Evolutionary conservation across 2,888 invertebrate species (phyloP).

Genomic region (Leucozona laternaria): DNA sequence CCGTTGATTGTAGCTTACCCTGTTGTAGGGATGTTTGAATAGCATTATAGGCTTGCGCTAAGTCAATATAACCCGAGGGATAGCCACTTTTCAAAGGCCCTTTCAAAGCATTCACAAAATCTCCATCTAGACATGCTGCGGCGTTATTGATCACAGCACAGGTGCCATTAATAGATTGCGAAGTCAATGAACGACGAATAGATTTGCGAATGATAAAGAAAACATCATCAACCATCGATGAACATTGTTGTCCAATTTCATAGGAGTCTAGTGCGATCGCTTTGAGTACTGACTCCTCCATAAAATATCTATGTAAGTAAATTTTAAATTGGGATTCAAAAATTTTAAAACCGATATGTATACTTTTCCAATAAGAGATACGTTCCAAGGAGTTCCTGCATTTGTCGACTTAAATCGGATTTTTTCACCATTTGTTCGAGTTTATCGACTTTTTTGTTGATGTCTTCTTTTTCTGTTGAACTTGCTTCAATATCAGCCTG

Average conservation of each 20-base stretch:
- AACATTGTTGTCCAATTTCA: slow-evolving; percentile 90
- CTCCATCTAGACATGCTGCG: slow-evolving; percentile 93
- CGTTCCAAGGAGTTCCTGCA: slow-evolving; percentile 93
- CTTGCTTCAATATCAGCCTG: slow-evolving; percentile 88
- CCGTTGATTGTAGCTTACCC: slow-evolving; percentile 90
- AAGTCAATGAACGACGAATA: slow-evolving; percentile 95
- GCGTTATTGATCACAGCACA: slow-evolving; percentile 98
- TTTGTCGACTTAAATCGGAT: slow-evolving; percentile 89
- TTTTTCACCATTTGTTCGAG: slow-evolving; percentile 88
- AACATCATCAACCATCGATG: slow-evolving; percentile 98
- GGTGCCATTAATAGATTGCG: slow-evolving; percentile 96
- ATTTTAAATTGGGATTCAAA: not conserved
- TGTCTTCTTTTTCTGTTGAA: slow-evolving; percentile 84
- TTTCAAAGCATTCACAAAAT: slow-evolving; percentile 90
- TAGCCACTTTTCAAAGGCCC: slow-evolving; percentile 90
- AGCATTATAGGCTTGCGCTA: slow-evolving; percentile 93
- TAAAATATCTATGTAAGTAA: slow-evolving; percentile 88
- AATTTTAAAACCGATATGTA: not conserved
- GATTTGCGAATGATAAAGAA: slow-evolving; percentile 99
- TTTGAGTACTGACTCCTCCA: slow-evolving; percentile 97
- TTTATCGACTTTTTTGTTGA: slow-evolving; percentile 84
- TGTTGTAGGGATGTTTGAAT: slow-evolving; percentile 92
- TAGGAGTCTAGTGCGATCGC: slow-evolving; percentile 92
- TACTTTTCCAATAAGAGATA: slow-evolving; percentile 95
- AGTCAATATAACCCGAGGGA: slow-evolving; percentile 90